Evolutionary conservation across 2,797 vertebrate species (phyloP).

Genomic region (Kryptolebias ocellatus): DNA sequence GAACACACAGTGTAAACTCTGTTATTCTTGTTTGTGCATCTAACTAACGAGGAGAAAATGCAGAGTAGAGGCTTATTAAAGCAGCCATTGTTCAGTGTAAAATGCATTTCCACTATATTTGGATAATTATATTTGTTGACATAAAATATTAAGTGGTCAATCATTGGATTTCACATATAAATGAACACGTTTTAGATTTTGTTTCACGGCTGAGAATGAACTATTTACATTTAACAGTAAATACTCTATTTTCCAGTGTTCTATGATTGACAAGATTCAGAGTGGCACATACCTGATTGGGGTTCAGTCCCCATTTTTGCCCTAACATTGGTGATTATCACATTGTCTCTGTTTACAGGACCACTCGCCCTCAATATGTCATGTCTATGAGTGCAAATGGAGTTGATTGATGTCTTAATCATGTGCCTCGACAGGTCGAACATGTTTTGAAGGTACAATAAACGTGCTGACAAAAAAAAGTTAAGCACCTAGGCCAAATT

Average conservation of each 20-base stretch:
- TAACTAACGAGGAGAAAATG: slow-evolving; percentile 30
- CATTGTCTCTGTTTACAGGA: slow-evolving; percentile 46
- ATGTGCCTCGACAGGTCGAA: slow-evolving; percentile 19
- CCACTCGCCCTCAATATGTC: slow-evolving; percentile 41
- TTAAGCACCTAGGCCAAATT: no score
- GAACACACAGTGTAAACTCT: slow-evolving; percentile 67
- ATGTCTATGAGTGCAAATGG: slow-evolving; percentile 29
- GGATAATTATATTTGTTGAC: slow-evolving; percentile 4
- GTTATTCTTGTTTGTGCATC: slow-evolving; percentile 47
- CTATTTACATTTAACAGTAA: slow-evolving; percentile 30
- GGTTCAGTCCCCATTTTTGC: slow-evolving; percentile 43
- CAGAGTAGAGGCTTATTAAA: slow-evolving; percentile 35
- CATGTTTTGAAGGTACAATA: no score
- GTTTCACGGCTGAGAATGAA: slow-evolving; percentile 5
- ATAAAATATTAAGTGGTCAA: no score
- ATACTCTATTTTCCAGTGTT: slow-evolving; percentile 12
- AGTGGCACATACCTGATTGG: slow-evolving; percentile 59
- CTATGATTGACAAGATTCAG: slow-evolving; percentile 38
- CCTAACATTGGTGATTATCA: slow-evolving; percentile 61
- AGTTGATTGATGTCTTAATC: slow-evolving; percentile 33
- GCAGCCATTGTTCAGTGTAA: slow-evolving; percentile 16
- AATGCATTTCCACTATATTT: slow-evolving; percentile 22
- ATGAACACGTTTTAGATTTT: no score
- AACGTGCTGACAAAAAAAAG: no score
- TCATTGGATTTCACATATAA: no score